Evolutionary conservation across 1,140 invertebrate genomes (phyloP).

Genomic region (Glomeris maerens): DNA sequence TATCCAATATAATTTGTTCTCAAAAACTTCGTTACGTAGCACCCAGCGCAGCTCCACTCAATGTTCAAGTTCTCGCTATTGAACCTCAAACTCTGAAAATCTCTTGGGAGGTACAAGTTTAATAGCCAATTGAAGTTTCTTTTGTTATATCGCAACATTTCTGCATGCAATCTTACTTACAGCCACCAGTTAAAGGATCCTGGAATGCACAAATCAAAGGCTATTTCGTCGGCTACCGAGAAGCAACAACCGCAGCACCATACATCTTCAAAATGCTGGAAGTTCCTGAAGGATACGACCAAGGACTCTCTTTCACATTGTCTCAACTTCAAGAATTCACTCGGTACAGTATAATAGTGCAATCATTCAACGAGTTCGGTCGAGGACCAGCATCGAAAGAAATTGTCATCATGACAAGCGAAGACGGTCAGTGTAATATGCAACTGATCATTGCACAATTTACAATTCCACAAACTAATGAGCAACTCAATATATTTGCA

Average conservation of each 20-base stretch:
- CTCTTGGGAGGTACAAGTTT: neutral
- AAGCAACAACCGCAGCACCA: no score
- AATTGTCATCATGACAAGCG: neutral
- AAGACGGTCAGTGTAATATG: conserved; percentile 1
- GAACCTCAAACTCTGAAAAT: conserved; percentile 1
- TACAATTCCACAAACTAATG: neutral
- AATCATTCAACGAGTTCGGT: conserved; percentile 6
- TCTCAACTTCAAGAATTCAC: neutral
- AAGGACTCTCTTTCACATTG: conserved; percentile 2
- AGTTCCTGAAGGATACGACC: neutral
- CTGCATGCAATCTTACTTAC: conserved; percentile 29
- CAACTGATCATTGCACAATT: neutral
- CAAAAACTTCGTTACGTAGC: no score
- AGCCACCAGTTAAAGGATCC: conserved; percentile 67
- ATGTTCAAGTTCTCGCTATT: neutral
- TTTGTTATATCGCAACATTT: neutral
- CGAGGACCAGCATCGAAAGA: neutral
- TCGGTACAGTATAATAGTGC: neutral
- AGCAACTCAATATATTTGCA: conserved; percentile 17
- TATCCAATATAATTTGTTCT: no score
- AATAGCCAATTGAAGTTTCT: neutral
- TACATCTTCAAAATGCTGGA: neutral
- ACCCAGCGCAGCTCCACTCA: neutral
- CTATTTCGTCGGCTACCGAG: conserved; percentile 50
- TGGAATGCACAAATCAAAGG: conserved; percentile 88